Evolutionary conservation across 2,797 vertebrate species (phyloP).

Genomic region (Pangasius krempfi): DNA sequence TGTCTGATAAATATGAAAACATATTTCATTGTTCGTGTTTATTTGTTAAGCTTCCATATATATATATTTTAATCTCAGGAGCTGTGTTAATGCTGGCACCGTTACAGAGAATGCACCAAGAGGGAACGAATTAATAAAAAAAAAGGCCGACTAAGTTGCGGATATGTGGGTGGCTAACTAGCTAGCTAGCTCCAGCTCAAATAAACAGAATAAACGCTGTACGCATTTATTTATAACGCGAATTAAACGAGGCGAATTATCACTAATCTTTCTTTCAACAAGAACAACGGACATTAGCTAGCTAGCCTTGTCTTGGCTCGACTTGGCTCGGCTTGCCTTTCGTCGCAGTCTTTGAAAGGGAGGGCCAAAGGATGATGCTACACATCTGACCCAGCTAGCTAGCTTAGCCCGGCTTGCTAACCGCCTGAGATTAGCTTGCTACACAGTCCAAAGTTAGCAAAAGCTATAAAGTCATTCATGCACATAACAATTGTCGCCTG

Average conservation of each 20-base stretch:
- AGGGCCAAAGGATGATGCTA: constrained; percentile 30
- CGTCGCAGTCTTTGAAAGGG: constrained; percentile 21
- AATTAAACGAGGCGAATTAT: not conserved
- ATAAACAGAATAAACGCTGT: not conserved
- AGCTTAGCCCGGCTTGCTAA: not conserved
- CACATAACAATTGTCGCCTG: constrained; percentile 3
- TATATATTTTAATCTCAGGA: not conserved
- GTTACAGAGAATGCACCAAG: constrained; percentile 17
- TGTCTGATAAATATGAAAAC: too few species aligned
- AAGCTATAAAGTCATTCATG: constrained; percentile 29
- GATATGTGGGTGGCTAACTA: constrained; percentile 28
- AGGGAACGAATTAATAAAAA: constrained; percentile 7
- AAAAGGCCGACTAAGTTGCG: constrained; percentile 6
- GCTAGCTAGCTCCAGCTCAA: not conserved
- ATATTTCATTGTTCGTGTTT: not conserved
- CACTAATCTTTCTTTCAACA: not conserved
- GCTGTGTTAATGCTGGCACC: not conserved
- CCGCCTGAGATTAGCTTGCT: not conserved
- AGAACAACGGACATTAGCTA: not conserved
- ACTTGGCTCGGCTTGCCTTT: not conserved
- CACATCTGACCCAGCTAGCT: constrained; percentile 13
- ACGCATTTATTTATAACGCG: not conserved
- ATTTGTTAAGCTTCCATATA: not conserved
- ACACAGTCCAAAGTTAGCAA: constrained; percentile 29
- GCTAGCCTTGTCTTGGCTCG: not conserved